Evolutionary conservation across 2,113 vertebrate genomes (phyloP), one percentile per base, ranked within the genome.

Genomic region (Seriola dumerili): DNA sequence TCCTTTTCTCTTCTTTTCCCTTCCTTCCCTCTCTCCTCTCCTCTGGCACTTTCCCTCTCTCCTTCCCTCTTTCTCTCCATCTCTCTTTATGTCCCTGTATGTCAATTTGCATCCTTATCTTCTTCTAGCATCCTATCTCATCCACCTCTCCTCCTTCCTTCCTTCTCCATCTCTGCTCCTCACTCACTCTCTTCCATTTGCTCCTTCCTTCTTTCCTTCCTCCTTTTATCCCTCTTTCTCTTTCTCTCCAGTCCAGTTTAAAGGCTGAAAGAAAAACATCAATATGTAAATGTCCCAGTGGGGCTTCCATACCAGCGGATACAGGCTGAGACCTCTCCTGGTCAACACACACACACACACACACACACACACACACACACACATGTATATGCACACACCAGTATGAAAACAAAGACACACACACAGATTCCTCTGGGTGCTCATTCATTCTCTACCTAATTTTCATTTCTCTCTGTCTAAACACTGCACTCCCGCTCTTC

Each of bases 241-340:
- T 57, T 38, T 19, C 52, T 40, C 5, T 63, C 25, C n/a, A 12
- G 14, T 32, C 21, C 38, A 42, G 58, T 57, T 34, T 12, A 61
- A 54, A 44, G 72, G n/a, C 29, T 64, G 48, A 23, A 44, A 46
- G 36, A 80, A 54, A 32, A 64, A 58, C 57, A 68, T 19, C 9
- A 70, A 25, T 57, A 50, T 77, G 67, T 68, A 81, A 68, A 81
- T 65, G 57, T 79, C 74, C 78, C 61, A n/a, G 77, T 23, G 74
- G 71, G 71, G 48, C 66, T 21, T 71, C 81, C 70, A 71, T 54
- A 78, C 32, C 25, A 4, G 54, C 23, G 0, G 80, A 75, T 46
- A 46, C 64, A 32, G 66, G 0, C 52, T 66, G 61, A 55, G 54
- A 72, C 55, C 14, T 78, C 52, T 75, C 46, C 55, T 0, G 40